phyloP scores from a whole-genome alignment of 2,113 vertebrate species.

The Hemicordylus capensis region DNA sequence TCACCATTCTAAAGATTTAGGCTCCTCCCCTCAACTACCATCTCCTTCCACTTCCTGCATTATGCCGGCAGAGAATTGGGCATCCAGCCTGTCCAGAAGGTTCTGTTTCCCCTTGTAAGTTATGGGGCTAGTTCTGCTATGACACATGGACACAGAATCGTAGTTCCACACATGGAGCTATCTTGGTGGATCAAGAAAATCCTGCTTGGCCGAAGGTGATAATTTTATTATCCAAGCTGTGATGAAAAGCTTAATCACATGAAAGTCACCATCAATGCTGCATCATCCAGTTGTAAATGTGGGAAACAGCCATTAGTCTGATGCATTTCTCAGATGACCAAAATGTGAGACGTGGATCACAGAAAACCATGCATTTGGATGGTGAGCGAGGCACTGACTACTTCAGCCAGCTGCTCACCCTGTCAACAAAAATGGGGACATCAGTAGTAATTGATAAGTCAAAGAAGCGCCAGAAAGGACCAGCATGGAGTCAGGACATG shows the following conservation, averaged over 20 bases:
- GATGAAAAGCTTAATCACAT: background rate
- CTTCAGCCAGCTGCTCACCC: background rate
- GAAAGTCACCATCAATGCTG: no score
- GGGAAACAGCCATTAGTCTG: background rate
- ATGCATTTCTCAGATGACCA: background rate
- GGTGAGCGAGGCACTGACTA: background rate
- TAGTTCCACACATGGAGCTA: background rate
- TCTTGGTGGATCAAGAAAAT: background rate
- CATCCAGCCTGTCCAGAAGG: background rate
- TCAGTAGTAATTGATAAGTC: background rate
- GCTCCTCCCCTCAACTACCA: background rate
- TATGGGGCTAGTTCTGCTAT: background rate
- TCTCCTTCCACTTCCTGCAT: background rate
- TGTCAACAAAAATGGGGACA: no score
- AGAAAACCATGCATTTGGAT: background rate
- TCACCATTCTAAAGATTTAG: background rate
- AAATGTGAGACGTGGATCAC: background rate
- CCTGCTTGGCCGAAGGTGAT: no score
- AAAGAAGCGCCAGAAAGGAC: background rate
- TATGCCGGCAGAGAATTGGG: background rate
- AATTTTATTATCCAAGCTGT: background rate
- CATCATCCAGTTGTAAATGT: no score
- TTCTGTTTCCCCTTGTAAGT: background rate
- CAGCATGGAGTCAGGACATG: background rate
- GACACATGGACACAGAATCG: background rate